phyloP scores from a whole-genome alignment of 1,140 invertebrate species.

The Lepidurus arcticus region DNA sequence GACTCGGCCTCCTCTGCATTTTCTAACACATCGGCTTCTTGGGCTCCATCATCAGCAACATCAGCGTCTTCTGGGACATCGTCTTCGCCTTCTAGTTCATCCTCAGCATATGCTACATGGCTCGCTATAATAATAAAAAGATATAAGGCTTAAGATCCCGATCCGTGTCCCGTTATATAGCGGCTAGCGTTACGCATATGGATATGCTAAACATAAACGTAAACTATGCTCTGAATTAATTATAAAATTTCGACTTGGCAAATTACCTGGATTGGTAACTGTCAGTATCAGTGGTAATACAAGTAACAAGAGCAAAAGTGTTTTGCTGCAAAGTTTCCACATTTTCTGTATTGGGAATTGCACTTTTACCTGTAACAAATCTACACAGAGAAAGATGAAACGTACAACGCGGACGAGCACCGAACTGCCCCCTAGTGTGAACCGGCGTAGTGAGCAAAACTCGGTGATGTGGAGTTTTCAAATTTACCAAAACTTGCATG shows the following conservation, averaged over 20 bases:
- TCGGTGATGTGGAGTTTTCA: background rate
- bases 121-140: slow-evolving; percentile 46
- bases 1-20: slow-evolving; percentile 60
- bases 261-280: background rate
- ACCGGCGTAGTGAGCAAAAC: background rate
- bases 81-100: slow-evolving; percentile 71
- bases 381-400: background rate
- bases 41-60: slow-evolving; percentile 46
- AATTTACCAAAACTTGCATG: background rate
- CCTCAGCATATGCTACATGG: slow-evolving; percentile 54
- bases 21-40: slow-evolving; percentile 52
- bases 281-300: background rate
- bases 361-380: background rate
- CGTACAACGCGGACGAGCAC: background rate
- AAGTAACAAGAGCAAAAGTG: background rate
- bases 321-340: slow-evolving; percentile 8
- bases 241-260: background rate
- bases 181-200: background rate
- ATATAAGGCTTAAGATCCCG: background rate
- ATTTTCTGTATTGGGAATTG: background rate
- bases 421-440: background rate
- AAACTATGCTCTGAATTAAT: background rate
- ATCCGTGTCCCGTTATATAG: background rate
- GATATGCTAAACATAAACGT: background rate
- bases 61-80: slow-evolving; percentile 53